Evolutionary conservation across 2,888 invertebrate genomes (phyloP).

Genomic region (Lasioglossum malachurum): DNA sequence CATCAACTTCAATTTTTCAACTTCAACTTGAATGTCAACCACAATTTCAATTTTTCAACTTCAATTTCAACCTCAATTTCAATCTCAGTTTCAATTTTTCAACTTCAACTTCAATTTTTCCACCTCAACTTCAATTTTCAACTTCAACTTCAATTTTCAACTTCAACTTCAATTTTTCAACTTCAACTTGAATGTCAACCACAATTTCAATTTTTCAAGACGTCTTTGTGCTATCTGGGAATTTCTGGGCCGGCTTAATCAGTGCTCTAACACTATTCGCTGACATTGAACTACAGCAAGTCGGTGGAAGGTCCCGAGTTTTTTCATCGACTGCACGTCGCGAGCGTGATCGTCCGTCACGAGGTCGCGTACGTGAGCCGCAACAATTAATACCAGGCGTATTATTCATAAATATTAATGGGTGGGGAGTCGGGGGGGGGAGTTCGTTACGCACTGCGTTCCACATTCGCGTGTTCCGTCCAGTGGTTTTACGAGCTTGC

Average conservation of each 20-base stretch:
- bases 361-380: constrained; percentile 29
- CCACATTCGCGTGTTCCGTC: constrained; percentile 47
- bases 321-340: background rate
- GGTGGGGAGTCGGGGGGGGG: background rate
- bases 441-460: constrained; percentile 28
- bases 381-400: constrained; percentile 44
- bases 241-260: background rate
- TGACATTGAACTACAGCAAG: constrained; percentile 28
- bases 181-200: too few species aligned
- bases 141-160: too few species aligned
- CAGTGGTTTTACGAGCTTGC: constrained; percentile 59
- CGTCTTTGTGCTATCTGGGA: too few species aligned
- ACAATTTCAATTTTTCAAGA: too few species aligned
- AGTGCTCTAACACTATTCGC: background rate
- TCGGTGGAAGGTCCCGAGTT: constrained; percentile 20
- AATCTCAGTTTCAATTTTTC: too few species aligned
- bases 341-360: constrained; percentile 18
- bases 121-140: too few species aligned
- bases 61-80: too few species aligned
- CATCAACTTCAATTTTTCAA: too few species aligned
- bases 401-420: constrained; percentile 56
- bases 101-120: too few species aligned
- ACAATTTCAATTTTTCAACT: too few species aligned
- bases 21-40: too few species aligned
- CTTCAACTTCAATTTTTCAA: too few species aligned